phyloP scores from a whole-genome alignment of 1,140 invertebrate genomes.

The Tribolium castaneum region DNA sequence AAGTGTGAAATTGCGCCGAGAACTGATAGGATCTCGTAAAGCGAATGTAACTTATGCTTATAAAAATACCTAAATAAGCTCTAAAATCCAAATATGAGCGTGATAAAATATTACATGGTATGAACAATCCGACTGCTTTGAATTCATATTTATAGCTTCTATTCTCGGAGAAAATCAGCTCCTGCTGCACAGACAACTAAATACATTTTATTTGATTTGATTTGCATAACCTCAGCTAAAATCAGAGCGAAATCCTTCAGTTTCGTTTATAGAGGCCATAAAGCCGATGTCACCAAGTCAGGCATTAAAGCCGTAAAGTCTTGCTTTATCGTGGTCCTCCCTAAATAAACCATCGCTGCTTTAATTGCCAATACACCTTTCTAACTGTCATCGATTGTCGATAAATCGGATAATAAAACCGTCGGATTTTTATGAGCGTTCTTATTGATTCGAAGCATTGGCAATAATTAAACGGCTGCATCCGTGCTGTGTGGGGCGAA shows the following conservation, averaged over 20 bases:
- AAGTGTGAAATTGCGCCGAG: neutral
- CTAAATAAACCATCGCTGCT: neutral
- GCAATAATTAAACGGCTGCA: constrained; percentile 18
- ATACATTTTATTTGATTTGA: constrained; percentile 4
- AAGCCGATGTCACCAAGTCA: constrained; percentile 1
- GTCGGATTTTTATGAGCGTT: neutral
- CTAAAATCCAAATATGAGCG: neutral
- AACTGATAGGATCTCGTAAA: neutral
- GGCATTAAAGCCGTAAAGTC: neutral
- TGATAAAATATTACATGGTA: neutral
- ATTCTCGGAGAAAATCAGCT: neutral
- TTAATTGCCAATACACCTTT: neutral
- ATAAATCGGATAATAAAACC: neutral
- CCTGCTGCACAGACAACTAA: neutral
- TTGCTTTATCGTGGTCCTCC: neutral
- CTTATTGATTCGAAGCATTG: neutral
- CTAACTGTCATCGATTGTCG: neutral
- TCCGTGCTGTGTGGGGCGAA: constrained; percentile 2
- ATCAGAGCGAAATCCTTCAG: neutral
- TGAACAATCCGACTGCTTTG: neutral
- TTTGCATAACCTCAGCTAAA: constrained; percentile 4
- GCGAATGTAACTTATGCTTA: neutral
- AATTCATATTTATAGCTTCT: neutral
- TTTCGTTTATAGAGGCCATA: neutral
- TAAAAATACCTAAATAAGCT: neutral